A percentile compares a stretch with the other conserved stretches of the same genome.
phyloP scores from a whole-genome alignment of 2,888 invertebrate genomes.

The Ichneumoninae sp. region DNA sequence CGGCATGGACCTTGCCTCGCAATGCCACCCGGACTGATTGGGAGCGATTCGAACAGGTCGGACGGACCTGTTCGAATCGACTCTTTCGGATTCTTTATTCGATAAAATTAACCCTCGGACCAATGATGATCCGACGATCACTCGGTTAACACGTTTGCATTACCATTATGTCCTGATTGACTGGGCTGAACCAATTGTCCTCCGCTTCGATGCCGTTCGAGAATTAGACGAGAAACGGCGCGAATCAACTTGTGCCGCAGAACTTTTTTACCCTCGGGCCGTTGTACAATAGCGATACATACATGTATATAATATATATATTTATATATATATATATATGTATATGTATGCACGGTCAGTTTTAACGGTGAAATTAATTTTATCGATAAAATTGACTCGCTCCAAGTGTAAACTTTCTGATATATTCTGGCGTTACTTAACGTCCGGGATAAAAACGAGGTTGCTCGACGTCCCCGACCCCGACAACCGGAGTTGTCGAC shows the following conservation, averaged over 20 bases:
- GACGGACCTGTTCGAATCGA: neutral
- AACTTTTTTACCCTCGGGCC: neutral
- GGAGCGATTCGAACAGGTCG: neutral
- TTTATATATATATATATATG: too few species aligned
- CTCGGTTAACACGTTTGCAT: neutral
- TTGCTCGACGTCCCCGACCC: conserved; percentile 49
- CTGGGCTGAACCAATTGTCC: neutral
- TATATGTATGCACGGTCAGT: too few species aligned
- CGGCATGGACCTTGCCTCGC: conserved; percentile 18
- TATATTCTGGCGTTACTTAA: conserved; percentile 35
- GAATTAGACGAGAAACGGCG: neutral
- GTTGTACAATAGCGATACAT: too few species aligned
- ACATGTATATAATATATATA: too few species aligned
- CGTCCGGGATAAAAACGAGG: neutral
- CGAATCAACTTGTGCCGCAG: neutral
- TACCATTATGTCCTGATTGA: neutral
- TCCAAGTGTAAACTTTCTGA: conserved; percentile 6
- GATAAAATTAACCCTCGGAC: neutral
- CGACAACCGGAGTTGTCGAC: conserved; percentile 51
- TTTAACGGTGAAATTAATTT: too few species aligned
- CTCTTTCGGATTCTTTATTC: neutral
- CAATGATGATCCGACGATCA: neutral
- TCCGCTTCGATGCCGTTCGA: neutral
- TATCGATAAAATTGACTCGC: conserved; percentile 34
- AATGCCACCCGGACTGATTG: conserved; percentile 32